Evolutionary conservation across 1,140 invertebrate species (phyloP), one percentile per base, ranked within the genome.

Genomic region (Aphelinus atriplicis): DNA sequence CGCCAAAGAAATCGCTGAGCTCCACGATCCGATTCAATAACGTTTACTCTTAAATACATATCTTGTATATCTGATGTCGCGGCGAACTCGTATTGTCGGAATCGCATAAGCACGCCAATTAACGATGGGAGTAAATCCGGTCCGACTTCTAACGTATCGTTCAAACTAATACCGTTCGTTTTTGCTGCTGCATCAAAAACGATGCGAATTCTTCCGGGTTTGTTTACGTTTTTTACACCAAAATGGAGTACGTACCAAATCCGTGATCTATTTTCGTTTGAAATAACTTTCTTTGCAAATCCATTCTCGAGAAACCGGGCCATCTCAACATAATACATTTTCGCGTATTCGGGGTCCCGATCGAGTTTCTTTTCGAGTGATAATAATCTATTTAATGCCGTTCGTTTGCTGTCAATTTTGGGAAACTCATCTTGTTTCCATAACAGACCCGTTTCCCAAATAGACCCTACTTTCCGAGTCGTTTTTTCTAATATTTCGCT

Each of bases 31-130:
- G 78, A 76, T 9, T 58, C 26, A 3, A 74, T 47, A 26, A 85
- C 77, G 58, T 78, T 77, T n/a, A 81, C 63, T 63, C 74, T 81
- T 1, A 84, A 66, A 46, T 85, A 88, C 84, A 86, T 86, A 10
- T 85, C 85, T 57, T 1, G 6, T 4, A 84, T 84, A 55, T 84
- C 84, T 7, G 77, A 83, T 3, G 51, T 76, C 0, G 83, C 66
- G 0, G 82, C 82, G 1, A 84, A 47, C 2, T 10, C 9, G 3
- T 71, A 60, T 68, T 79, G 62, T 7, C 83, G 56, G 57, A 84
- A 84, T 43, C 79, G 72, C 5, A 83, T 75, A 1, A 86, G 26
- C 10, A 84, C 79, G 0, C 78, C 81, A n/a, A 78, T 3, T 7
- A 85, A 67, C 6, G 80, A 60, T n/a, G 4, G 7, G 3, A 60